Conservation (phyloP, 2,797 vertebrate species). For the Salmo trutta region DNA sequence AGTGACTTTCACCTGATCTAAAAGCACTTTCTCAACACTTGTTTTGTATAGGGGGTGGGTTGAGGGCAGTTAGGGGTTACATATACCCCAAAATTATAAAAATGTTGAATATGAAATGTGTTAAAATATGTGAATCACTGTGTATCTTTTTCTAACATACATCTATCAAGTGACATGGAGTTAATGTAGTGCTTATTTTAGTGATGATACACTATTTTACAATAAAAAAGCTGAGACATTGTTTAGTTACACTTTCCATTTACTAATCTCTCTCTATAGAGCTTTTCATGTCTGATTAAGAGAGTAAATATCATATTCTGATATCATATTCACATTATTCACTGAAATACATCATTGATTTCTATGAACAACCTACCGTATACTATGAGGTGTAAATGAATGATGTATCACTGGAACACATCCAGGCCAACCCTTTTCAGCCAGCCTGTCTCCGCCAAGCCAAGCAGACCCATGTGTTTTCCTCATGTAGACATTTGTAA, state of each 20-base stretch:
- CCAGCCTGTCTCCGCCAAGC: not conserved
- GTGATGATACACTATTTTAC: not conserved
- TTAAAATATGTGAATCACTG: not conserved
- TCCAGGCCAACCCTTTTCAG: slow-evolving; percentile 11
- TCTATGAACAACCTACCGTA: not conserved
- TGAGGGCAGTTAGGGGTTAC: too few relatives aligned
- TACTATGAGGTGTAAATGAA: not conserved
- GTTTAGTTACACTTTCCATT: not conserved
- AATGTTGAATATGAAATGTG: not conserved
- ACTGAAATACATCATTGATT: not conserved
- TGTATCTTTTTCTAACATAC: not conserved
- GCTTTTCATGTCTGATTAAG: not conserved
- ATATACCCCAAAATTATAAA: not conserved
- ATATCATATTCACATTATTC: too few relatives aligned
- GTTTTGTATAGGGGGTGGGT: too few relatives aligned
- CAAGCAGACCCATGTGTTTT: not conserved
- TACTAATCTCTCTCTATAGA: not conserved
- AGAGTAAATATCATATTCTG: not conserved
- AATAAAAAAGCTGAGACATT: not conserved
- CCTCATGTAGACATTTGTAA: not conserved
- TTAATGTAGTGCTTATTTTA: not conserved
- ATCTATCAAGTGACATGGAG: not conserved
- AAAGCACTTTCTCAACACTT: too few relatives aligned
- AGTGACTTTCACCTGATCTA: too few relatives aligned
- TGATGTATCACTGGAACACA: not conserved